These are phyloP conservation scores for Boleophthalmus pectinirostris DNA, from an alignment of 2,113 vertebrate species.

Conservation along the genomic window DNA sequence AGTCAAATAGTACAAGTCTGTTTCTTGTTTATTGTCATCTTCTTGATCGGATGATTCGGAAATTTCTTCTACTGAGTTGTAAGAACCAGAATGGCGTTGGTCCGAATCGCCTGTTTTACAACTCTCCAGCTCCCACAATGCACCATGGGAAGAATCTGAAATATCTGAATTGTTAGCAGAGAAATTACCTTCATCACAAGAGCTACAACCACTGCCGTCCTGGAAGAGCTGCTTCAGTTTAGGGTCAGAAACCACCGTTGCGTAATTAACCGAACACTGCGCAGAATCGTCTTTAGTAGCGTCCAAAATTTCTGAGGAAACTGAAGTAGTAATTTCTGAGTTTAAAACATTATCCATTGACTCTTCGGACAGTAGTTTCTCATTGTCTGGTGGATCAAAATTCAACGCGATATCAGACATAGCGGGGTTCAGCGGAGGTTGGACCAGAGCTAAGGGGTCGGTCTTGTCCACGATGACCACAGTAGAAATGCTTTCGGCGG, in stretches of 20 bases:
- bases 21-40: constrained; percentile 61
- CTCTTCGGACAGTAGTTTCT: constrained; percentile 15
- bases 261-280: constrained; percentile 80
- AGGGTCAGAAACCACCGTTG: constrained; percentile 67
- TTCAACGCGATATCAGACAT: background rate
- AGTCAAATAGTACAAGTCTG: constrained; percentile 80
- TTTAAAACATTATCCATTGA: constrained; percentile 37
- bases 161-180: constrained; percentile 63
- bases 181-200: constrained; percentile 74
- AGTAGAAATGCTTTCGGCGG: constrained; percentile 83
- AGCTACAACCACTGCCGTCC: constrained; percentile 58
- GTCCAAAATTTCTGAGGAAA: background rate
- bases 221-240: constrained; percentile 45
- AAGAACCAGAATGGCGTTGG: constrained; percentile 68
- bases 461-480: constrained; percentile 79
- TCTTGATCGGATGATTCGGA: constrained; percentile 80
- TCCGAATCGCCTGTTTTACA: constrained; percentile 53
- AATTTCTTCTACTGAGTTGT: constrained; percentile 84
- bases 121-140: constrained; percentile 78
- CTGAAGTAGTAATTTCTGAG: background rate
- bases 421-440: constrained; percentile 24
- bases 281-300: constrained; percentile 48
- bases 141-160: constrained; percentile 67
- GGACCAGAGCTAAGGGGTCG: constrained; percentile 40
- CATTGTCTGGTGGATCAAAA: constrained; percentile 27